These are phyloP conservation scores for Amphiprion ocellaris DNA, from an alignment of 2,113 vertebrate genomes.

Conservation along the genomic window DNA sequence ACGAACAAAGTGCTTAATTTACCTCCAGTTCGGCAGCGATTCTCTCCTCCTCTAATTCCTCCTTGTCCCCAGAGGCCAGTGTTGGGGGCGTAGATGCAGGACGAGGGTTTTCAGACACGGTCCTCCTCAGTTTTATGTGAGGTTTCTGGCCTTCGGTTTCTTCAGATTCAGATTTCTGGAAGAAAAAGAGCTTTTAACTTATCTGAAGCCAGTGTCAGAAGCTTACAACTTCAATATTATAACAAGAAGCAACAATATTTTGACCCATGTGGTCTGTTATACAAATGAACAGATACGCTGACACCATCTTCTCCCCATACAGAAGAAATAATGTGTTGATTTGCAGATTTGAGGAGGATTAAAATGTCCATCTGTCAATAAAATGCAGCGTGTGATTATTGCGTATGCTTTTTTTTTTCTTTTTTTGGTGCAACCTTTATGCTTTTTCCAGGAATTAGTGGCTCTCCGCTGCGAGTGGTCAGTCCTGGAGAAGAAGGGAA, in stretches of 20 bases:
- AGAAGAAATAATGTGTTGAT: background rate
- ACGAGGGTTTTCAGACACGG: slow-evolving; percentile 93
- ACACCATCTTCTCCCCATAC: background rate
- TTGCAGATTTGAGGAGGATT: background rate
- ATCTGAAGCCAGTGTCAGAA: background rate
- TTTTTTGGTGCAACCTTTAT: slow-evolving; percentile 76
- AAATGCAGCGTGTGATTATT: background rate
- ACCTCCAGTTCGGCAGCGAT: slow-evolving; percentile 94
- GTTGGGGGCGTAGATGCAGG: slow-evolving; percentile 94
- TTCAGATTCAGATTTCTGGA: slow-evolving; percentile 92
- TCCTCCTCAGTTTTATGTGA: slow-evolving; percentile 92
- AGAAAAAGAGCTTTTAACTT: background rate
- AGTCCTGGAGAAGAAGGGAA: slow-evolving; percentile 95
- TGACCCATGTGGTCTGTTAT: background rate
- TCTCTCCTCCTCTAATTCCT: slow-evolving; percentile 89
- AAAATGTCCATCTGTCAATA: background rate
- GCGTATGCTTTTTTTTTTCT: no score
- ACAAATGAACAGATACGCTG: no score
- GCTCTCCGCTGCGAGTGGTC: slow-evolving; percentile 93
- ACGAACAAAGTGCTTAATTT: slow-evolving; percentile 13
- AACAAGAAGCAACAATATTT: background rate
- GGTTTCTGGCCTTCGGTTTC: slow-evolving; percentile 93
- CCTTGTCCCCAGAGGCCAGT: slow-evolving; percentile 89
- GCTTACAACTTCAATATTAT: background rate
- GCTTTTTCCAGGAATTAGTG: slow-evolving; percentile 92